A percentile compares a stretch with the other conserved stretches of the same genome.
These are phyloP conservation scores for Megalops cyprinoides DNA, from an alignment of 2,797 vertebrate species.

Conservation along the genomic window DNA sequence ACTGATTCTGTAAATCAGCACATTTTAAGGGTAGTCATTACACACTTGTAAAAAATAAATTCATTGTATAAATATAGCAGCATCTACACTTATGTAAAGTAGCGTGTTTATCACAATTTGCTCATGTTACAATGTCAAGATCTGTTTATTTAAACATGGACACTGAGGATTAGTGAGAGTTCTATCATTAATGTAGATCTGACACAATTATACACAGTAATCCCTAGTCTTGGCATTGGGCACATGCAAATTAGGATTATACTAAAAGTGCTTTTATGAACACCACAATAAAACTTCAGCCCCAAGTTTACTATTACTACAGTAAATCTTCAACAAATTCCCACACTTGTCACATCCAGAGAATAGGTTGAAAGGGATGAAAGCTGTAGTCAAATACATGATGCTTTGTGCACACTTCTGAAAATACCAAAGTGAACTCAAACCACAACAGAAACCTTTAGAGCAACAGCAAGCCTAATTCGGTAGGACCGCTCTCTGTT, in stretches of 20 bases:
- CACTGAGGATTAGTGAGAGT: not conserved
- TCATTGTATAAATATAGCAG: not conserved
- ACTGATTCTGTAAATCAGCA: not conserved
- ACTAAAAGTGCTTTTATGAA: conserved; percentile 58
- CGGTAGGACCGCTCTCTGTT: conserved; percentile 42
- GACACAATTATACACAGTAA: conserved; percentile 4
- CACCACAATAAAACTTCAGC: conserved; percentile 10
- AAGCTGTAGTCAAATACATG: not conserved
- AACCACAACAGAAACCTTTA: conserved; percentile 6
- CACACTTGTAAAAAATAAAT: not conserved
- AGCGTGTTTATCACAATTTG: not conserved
- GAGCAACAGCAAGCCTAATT: conserved; percentile 38
- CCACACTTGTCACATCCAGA: not conserved
- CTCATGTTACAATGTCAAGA: not conserved
- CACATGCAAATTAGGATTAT: conserved; percentile 47
- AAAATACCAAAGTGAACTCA: conserved; percentile 11
- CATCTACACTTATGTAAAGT: not conserved
- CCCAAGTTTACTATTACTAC: not conserved
- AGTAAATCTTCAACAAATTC: not conserved
- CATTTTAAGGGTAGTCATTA: not conserved
- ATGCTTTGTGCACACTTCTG: conserved; percentile 22
- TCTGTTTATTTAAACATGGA: not conserved
- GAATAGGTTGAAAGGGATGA: not conserved
- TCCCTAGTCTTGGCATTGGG: not conserved
- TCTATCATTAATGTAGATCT: not conserved